Base-by-base conservation (phyloP, 1,140 invertebrate genomes). In the Tetramorium alpestre region DNA sequence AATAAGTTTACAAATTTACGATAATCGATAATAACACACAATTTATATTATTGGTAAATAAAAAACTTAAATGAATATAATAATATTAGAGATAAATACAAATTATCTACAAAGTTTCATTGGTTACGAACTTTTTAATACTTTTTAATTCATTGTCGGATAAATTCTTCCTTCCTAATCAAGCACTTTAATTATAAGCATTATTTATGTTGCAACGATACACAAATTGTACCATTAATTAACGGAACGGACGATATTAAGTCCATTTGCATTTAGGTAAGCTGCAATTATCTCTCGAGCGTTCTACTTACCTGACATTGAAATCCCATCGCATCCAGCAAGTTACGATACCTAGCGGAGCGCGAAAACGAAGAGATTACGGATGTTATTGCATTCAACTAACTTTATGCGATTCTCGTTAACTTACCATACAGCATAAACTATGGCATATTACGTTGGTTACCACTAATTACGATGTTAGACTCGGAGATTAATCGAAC, bases 401-500 rank as follows among this genome's bases (percentile, higher is more conserved):
- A 88, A 88, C 70, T 89, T 89, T 78, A 80, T 58, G 47, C 80
- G 13, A 88, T 88, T 88, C 49, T 62, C 41, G 7, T 60, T 38
- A 81, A 64, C 75, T 76, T 58, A 65, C n/a, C 33, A 28, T 47
- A 51, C 16, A 28, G n/a, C 64, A 47, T 77, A 76, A 73, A 38
- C 70, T 85, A 49, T 70, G 72, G 75, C 65, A n/a, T 54, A 87
- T 25, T 33, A 18, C n/a, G 22, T 62, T 62, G 11, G 60, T 80
- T 80, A 86, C 67, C 58, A 49, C 54, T 76, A 85, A 56, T 69
- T 60, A 49, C 44, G 10, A 86, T 56, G 88, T 75, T 87, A 70
- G 47, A 87, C 51, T 89, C 67, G 54, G 41, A 76, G 87, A 89
- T 88, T 88, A 81, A n/a, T n/a, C 16, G 51, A 81, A 70, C 28